Evolutionary conservation across 2,113 vertebrate species (phyloP).

Genomic region (Pomatorhinus ruficollis): DNA sequence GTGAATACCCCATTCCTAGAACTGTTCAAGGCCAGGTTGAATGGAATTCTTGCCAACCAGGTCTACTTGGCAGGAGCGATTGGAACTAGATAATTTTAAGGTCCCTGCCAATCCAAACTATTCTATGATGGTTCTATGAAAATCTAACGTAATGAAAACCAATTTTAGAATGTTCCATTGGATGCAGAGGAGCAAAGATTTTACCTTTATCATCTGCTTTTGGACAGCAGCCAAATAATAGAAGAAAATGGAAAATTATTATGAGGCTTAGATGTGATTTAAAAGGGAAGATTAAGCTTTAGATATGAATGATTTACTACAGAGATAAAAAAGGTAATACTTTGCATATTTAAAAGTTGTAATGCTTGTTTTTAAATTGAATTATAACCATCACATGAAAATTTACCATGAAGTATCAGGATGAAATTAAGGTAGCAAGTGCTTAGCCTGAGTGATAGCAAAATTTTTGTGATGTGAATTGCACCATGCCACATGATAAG

Average conservation of each 20-base stretch:
- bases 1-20: background rate
- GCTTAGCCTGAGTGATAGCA: background rate
- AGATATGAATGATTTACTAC: background rate
- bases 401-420: background rate
- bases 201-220: background rate
- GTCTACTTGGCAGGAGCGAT: background rate
- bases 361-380: background rate
- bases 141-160: background rate
- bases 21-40: too few relatives aligned
- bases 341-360: background rate
- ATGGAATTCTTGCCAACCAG: background rate
- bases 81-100: background rate
- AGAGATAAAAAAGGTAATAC: background rate
- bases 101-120: background rate
- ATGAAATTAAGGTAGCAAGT: background rate
- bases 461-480: background rate
- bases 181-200: background rate
- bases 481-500: background rate
- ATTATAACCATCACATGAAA: background rate
- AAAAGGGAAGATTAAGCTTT: background rate
- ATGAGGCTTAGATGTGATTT: background rate
- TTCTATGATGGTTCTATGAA: background rate
- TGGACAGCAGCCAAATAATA: background rate
- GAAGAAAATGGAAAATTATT: background rate
- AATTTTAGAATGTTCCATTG: background rate